Evolutionary conservation across 53 echinoderm and acorn worm species (phyloP).

Genomic region (Patiria pectinifera): DNA sequence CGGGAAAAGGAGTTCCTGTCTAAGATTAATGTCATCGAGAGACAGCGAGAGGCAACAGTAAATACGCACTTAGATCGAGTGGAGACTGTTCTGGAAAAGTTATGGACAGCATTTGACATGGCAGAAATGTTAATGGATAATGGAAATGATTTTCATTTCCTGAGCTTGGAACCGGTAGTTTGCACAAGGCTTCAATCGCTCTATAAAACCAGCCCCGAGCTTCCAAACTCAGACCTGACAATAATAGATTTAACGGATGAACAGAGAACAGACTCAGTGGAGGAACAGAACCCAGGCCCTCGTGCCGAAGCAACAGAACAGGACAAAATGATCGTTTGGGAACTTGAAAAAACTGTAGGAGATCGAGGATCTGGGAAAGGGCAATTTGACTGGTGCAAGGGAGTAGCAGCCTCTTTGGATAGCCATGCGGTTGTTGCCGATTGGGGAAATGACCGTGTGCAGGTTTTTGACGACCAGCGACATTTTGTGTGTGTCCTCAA

Average conservation of each 20-base stretch:
- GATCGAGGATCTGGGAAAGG: slow-evolving; percentile 76
- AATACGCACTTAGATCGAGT: slow-evolving; percentile 70
- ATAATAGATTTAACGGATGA: slow-evolving; percentile 78
- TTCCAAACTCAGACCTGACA: slow-evolving; percentile 70
- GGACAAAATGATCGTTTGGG: slow-evolving; percentile 64
- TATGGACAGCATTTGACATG: slow-evolving; percentile 85
- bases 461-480: slow-evolving; percentile 81
- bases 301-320: not conserved
- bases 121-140: slow-evolving; percentile 80
- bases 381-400: slow-evolving; percentile 92
- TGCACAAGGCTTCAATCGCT: slow-evolving; percentile 67
- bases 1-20: slow-evolving; percentile 74
- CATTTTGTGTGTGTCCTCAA: slow-evolving; percentile 79
- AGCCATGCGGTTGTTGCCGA: slow-evolving; percentile 86
- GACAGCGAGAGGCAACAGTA: slow-evolving; percentile 69
- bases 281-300: slow-evolving; percentile 31
- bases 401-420: slow-evolving; percentile 79
- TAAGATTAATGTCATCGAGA: slow-evolving; percentile 71
- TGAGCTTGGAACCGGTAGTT: slow-evolving; percentile 68
- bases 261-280: slow-evolving; percentile 36
- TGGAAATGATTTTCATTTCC: slow-evolving; percentile 81
- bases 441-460: slow-evolving; percentile 93
- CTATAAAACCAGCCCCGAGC: slow-evolving; percentile 60
- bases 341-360: slow-evolving; percentile 80
- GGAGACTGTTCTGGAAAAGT: slow-evolving; percentile 75